Base-by-base conservation (phyloP, 1,140 invertebrate species). In the Andrena cerasifolii region DNA sequence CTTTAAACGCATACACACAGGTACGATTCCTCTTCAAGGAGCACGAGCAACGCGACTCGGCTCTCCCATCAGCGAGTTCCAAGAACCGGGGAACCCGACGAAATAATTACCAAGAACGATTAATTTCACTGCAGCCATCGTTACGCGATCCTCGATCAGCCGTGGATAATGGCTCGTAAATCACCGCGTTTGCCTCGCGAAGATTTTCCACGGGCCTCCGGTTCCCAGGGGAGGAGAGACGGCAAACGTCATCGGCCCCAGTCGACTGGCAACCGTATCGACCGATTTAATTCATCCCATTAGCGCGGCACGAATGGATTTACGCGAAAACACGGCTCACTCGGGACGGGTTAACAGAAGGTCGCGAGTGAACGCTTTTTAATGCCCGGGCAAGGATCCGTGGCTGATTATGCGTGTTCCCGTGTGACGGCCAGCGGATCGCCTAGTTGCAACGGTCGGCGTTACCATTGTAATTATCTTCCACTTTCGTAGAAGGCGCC, bases 101-200 rank as follows among this genome's bases (percentile, higher is more conserved):
- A 74, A 74, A 74, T 74, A 74, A 74, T 74, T 74, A 74, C 71
- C 59, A 16, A 31, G 36, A n/a, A n/a, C 71, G 71, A 74, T 74
- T 74, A 74, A 74, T 74, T 74, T 74, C 71, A 33, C 59, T n/a
- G 47, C 49, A 21, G 47, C 59, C 59, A 43, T 74, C 71, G 71
- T 74, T 74, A 74, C 71, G 71, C 71, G 71, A 74, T 74, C 59
- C 71, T 36, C 59, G 62, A 74, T 74, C 71, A 45, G 47, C 45
- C 49, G 71, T 43, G 71, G 47, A 74, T 74, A 74, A 74, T 74
- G 47, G 47, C 33, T 74, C 71, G 71, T 74, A 74, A 74, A 74
- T 74, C 71, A 74, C 59, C 61, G 45, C 36, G 47, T 54, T 21
- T 21, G 61, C 24, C 51, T 43, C 59, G 24, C 61, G 26, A 58